Evolutionary conservation across 2,888 invertebrate species (phyloP).

Genomic region (Hydrotaea cyrtoneurina): DNA sequence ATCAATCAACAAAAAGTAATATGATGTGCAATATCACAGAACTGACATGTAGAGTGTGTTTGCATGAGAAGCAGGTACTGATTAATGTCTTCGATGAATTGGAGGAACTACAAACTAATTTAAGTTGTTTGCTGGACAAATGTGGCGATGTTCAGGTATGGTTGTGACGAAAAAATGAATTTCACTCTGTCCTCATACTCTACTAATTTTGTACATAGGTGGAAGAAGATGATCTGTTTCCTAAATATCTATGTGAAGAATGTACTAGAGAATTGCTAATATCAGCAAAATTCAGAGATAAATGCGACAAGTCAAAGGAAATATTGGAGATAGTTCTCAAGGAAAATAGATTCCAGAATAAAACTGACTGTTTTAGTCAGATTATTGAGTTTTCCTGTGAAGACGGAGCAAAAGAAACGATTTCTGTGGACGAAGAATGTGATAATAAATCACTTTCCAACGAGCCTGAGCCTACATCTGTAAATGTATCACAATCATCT

Average conservation of each 20-base stretch:
- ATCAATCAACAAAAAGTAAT: too few species aligned
- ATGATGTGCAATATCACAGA: conserved; percentile 67
- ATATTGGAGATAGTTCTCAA: conserved; percentile 62
- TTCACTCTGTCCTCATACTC: neutral
- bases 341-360: neutral
- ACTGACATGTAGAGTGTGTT: conserved; percentile 76
- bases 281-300: conserved; percentile 76
- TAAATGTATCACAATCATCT: neutral
- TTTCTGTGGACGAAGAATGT: conserved; percentile 32
- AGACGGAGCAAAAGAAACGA: conserved; percentile 7
- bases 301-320: conserved; percentile 74
- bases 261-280: conserved; percentile 77
- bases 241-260: conserved; percentile 77
- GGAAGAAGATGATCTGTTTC: conserved; percentile 71
- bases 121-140: conserved; percentile 73
- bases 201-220: too few species aligned
- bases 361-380: neutral
- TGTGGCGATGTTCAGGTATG: conserved; percentile 73
- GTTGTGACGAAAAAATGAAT: neutral
- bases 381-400: conserved; percentile 42
- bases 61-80: conserved; percentile 75
- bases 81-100: conserved; percentile 77
- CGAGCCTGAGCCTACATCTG: neutral
- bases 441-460: neutral
- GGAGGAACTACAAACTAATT: conserved; percentile 74